Base-by-base conservation (phyloP, 2,888 invertebrate genomes). In the Alviniconcha strummeri region DNA sequence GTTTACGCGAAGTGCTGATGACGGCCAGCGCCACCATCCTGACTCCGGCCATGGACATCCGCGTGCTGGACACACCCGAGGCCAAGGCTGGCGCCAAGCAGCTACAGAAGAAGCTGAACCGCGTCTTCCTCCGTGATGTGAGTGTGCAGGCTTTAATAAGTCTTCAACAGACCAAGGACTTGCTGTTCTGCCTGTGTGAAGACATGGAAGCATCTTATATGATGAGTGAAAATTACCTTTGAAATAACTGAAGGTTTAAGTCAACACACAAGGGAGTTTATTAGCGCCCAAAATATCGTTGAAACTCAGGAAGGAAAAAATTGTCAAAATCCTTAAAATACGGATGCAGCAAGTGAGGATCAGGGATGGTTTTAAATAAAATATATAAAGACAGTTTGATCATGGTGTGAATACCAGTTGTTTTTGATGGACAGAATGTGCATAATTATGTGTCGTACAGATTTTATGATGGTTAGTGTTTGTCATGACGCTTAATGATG, bases 1-100 rank as follows among this genome's bases (percentile, higher is more conserved):
- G 99, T 89, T 95, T 99, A 7, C 95, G 98, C 89, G 99, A 99
- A 95, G 98, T 99, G 89, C 95, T 99, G 0, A 99, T 99, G 99
- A 96, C 94, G 5, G 99, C 98, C 0, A 97, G 98, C 0, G 96
- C 96, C n/a, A 96, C 96, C 85, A 97, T 99, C 15, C 97, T 98
- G 94, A 99, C 99, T 0, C 99, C 99, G 0, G 97, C 96, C 81
- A 98, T 99, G 97, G 98, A 98, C 91, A 96, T 98, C 88, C 98
- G 98, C 0, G 97, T 99, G 87, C 94, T 94, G 36, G 84, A 89
- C 84, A 90, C 87, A 89, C 93, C 1, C 90, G 95, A 87, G 36
- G 90, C 89, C 5, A 84, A 83, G 74, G 94, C 94, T 17, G 94
- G 94, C 84, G 96, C 97, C 0, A 96, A 97, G 85, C 95, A 95